Evolutionary conservation across 1,140 invertebrate species (phyloP), one percentile per base, ranked within the genome.

Genomic region (Drosophila insularis): DNA sequence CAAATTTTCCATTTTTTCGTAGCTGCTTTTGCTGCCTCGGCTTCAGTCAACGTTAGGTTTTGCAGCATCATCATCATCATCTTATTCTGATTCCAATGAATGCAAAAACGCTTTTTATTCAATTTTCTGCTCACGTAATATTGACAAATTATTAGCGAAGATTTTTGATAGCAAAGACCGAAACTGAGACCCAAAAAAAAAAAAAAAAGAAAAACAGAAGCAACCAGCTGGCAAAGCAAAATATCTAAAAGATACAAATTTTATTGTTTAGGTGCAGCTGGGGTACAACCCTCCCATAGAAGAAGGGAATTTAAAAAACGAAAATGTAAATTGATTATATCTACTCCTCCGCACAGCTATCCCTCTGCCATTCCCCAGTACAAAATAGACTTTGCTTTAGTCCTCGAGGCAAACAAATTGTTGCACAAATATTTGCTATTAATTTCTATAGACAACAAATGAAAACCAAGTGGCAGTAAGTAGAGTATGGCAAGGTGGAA

Each of bases 41-140:
- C 43, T 17, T 46, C 43, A 50, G 5, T 27, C 27, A 6, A 27
- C 5, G 4, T 27, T 27, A 27, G 27, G 27, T 27, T 6, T 5
- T 27, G 27, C 43, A 21, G 21, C 43, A 19, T 46, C 43, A 19
- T 46, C 43, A 46, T 50, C 19, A 50, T 50, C 23, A 21, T 13
- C 21, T 63, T 31, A 43, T 63, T 37, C 31, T 59, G 55, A 68
- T 46, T 53, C 53, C 13, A 68, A 56, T 80, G 76, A 74, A 89
- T 86, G 84, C 71, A 86, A 87, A 87, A 87, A 72, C 73, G 85
- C 59, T 90, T 90, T 90, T 90, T 81, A 90, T 90, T 90, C 80
- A 87, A 90, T 90, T 90, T 89, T 90, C 87, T 73, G 74, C 89
- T 90, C 87, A 90, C 87, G 82, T 90, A 90, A 89, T 90, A 89